These are phyloP conservation scores for Tylochromis polylepis DNA, from an alignment of 2,113 vertebrate genomes.

Conservation along the genomic window DNA sequence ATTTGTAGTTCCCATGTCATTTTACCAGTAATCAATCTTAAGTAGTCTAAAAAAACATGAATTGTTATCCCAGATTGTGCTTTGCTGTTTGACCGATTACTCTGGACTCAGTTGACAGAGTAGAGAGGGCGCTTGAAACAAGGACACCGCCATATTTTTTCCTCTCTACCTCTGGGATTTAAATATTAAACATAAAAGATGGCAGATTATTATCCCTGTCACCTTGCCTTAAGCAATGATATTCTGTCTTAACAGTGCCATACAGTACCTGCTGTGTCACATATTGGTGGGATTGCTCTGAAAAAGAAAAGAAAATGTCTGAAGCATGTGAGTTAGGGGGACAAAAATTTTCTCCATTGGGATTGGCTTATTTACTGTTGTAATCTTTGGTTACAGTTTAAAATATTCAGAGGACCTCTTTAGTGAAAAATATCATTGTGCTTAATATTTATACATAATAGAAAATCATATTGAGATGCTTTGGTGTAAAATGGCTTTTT, in stretches of 20 bases:
- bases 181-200: conserved; percentile 87
- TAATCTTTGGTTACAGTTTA: neutral
- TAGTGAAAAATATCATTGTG: neutral
- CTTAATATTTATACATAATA: neutral
- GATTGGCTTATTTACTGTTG: neutral
- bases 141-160: conserved; percentile 71
- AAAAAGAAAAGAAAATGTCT: conserved; percentile 1
- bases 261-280: conserved; percentile 83
- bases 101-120: conserved; percentile 36
- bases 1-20: neutral
- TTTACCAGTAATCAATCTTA: conserved; percentile 1
- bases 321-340: neutral
- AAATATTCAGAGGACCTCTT: neutral
- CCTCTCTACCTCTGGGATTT: conserved; percentile 69
- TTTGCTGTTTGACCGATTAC: conserved; percentile 43
- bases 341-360: neutral
- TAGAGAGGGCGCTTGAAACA: conserved; percentile 69
- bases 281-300: conserved; percentile 70
- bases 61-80: neutral
- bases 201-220: conserved; percentile 79
- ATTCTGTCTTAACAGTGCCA: conserved; percentile 77
- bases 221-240: conserved; percentile 88
- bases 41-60: conserved; percentile 9
- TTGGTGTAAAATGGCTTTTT: neutral
- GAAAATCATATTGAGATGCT: neutral